Conservation (phyloP, 2,888 invertebrate genomes). For the Leptarthrus brevirostris region DNA sequence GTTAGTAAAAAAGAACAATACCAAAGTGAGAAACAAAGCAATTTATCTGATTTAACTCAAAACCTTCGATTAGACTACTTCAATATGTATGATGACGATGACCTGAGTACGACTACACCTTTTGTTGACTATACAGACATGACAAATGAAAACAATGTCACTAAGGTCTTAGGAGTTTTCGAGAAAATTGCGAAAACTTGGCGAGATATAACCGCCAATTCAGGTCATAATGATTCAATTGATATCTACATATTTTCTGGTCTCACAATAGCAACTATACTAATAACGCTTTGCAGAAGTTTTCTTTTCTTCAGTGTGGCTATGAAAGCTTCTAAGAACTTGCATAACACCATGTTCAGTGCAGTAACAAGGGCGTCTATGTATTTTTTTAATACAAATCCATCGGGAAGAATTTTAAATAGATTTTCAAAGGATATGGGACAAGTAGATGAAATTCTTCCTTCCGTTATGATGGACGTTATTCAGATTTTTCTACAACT, state of each 20-base stretch:
- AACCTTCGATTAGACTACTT: conserved; percentile 2
- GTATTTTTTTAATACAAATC: conserved; percentile 89
- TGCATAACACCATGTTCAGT: conserved; percentile 89
- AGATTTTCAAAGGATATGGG: conserved; percentile 91
- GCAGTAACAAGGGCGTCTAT: conserved; percentile 83
- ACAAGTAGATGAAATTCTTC: conserved; percentile 68
- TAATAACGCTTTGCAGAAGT: conserved; percentile 65
- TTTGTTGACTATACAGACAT: background rate
- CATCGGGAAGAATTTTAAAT: conserved; percentile 85
- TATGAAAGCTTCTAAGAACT: conserved; percentile 79
- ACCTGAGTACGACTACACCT: background rate
- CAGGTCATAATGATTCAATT: conserved; percentile 53
- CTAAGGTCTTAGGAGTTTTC: background rate
- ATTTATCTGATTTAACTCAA: background rate
- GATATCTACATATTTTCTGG: conserved; percentile 69
- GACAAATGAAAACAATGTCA: background rate
- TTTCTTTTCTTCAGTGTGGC: conserved; percentile 70
- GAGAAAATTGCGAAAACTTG: conserved; percentile 2
- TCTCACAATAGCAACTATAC: conserved; percentile 67
- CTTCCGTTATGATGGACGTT: conserved; percentile 67
- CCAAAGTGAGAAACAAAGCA: background rate
- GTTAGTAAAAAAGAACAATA: conserved; percentile 70
- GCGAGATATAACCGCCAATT: conserved; percentile 52
- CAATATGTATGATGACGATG: conserved; percentile 12
- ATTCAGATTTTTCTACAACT: conserved; percentile 83